Conservation (phyloP, 2,113 vertebrate genomes). For the Rhipidura dahli region DNA sequence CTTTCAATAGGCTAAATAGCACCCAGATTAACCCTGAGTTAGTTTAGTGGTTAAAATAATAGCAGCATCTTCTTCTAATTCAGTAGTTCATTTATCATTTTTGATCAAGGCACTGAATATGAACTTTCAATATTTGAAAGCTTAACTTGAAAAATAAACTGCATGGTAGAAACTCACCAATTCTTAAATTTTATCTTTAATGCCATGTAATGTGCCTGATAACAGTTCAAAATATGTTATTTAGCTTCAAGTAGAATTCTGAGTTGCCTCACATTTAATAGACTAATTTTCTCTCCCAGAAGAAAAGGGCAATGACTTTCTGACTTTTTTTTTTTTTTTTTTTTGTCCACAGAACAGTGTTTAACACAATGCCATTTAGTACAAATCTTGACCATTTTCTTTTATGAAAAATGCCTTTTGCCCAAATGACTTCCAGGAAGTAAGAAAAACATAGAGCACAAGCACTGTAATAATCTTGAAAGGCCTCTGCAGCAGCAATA, state of each 20-base stretch:
- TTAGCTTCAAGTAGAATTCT: conserved; percentile 20
- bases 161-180: conserved; percentile 3
- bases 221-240: conserved; percentile 30
- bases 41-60: conserved; percentile 83
- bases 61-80: conserved; percentile 81
- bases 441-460: neutral
- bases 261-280: conserved; percentile 29
- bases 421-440: neutral
- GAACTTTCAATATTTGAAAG: conserved; percentile 76
- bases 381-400: neutral
- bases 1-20: conserved; percentile 79
- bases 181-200: conserved; percentile 62
- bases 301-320: conserved; percentile 20
- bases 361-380: conserved; percentile 31
- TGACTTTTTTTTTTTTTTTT: neutral
- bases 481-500: neutral
- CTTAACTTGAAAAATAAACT: conserved; percentile 72
- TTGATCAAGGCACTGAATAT: conserved; percentile 70
- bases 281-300: conserved; percentile 9
- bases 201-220: conserved; percentile 24
- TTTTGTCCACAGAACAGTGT: neutral
- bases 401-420: conserved; percentile 5
- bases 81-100: conserved; percentile 82
- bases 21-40: conserved; percentile 79
- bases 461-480: neutral